A percentile compares a stretch with the other conserved stretches of the same genome.
Evolutionary conservation across 2,797 vertebrate species (phyloP).

Genomic region (Chiroxiphia lanceolata): DNA sequence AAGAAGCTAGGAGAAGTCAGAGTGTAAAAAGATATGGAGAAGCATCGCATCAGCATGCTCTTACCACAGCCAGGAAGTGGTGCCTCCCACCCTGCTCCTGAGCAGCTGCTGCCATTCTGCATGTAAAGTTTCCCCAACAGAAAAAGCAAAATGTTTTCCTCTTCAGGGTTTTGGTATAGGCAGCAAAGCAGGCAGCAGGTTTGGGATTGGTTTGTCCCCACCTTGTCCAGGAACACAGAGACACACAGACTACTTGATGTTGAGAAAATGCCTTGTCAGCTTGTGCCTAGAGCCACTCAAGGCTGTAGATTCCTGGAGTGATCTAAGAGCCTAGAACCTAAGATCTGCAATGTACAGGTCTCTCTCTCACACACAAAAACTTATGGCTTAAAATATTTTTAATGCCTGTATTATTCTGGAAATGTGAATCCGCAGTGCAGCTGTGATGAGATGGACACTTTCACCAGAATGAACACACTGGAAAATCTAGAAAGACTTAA

Average conservation of each 20-base stretch:
- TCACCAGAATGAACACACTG: neutral
- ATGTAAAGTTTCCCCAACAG: neutral
- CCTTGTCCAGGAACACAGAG: neutral
- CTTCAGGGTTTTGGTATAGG: neutral
- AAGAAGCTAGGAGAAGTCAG: neutral
- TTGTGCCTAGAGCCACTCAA: neutral
- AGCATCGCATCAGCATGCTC: fast-evolving
- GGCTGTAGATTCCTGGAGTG: neutral
- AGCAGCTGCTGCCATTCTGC: neutral
- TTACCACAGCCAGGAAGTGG: neutral
- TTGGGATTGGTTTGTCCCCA: neutral
- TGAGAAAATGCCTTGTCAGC: neutral
- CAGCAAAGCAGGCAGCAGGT: neutral
- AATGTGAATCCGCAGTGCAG: neutral
- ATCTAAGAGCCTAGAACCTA: neutral
- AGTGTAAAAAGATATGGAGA: neutral
- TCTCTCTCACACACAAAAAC: neutral
- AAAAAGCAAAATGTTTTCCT: neutral
- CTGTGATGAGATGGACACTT: neutral
- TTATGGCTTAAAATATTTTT: neutral
- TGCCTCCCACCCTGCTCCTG: neutral
- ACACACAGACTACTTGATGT: neutral
- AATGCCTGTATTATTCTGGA: neutral
- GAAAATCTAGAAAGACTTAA: slow-evolving; percentile 22
- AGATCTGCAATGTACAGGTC: neutral